Conservation (phyloP, 2,888 invertebrate species). For the Lucinisca nassula region DNA sequence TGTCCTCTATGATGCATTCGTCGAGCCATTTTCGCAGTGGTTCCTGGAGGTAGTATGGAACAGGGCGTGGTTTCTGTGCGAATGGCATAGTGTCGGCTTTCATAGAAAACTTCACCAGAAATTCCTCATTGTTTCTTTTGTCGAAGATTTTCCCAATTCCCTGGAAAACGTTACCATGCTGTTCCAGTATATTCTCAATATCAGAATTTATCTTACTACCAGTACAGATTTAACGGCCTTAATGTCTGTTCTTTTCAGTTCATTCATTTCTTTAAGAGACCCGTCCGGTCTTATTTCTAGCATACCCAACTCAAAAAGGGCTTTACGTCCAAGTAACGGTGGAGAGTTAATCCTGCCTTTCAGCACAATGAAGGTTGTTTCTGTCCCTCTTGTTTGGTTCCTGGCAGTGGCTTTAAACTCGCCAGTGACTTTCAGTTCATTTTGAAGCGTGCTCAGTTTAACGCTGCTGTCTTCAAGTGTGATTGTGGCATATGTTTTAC, state of each 20-base stretch:
- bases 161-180: neutral
- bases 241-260: neutral
- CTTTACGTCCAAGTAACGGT: neutral
- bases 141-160: neutral
- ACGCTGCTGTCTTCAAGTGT: too few species aligned
- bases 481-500: too few species aligned
- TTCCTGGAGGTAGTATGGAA: neutral
- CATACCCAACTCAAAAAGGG: constrained; percentile 17
- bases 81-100: neutral
- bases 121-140: neutral
- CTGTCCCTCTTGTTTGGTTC: neutral
- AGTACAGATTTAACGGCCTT: neutral
- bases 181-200: neutral
- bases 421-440: neutral
- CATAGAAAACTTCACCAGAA: neutral
- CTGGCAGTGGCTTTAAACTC: constrained; percentile 3
- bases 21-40: neutral
- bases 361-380: constrained; percentile 5
- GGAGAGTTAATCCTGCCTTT: constrained; percentile 23
- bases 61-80: neutral
- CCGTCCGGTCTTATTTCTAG: constrained; percentile 16
- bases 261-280: neutral
- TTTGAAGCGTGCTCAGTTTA: too few species aligned
- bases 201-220: neutral
- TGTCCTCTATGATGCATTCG: neutral